phyloP scores from a whole-genome alignment of 2,888 invertebrate species.

The Lobophora halterata region DNA sequence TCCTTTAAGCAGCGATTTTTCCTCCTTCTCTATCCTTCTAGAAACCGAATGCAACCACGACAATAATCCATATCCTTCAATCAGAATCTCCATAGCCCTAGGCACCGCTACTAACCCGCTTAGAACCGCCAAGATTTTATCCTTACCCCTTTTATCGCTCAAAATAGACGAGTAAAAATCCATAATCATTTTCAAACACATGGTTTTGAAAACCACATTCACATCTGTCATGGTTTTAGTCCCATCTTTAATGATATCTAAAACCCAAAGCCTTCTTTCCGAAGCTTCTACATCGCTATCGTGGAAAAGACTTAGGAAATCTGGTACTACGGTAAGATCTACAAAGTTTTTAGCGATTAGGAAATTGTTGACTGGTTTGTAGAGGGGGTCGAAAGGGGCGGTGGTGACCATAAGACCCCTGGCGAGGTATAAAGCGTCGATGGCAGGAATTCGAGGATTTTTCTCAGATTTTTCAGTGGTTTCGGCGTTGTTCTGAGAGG shows the following conservation, averaged over 20 bases:
- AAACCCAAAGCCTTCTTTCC: constrained; percentile 87
- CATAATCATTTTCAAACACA: constrained; percentile 88
- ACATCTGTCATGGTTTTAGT: constrained; percentile 88
- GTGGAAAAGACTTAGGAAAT: constrained; percentile 91
- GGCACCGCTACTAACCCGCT: constrained; percentile 83
- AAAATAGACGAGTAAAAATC: constrained; percentile 84
- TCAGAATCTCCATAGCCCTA: constrained; percentile 83
- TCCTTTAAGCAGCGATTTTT: constrained; percentile 44
- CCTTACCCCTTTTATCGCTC: constrained; percentile 82
- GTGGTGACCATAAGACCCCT: constrained; percentile 85
- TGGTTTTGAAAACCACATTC: constrained; percentile 85
- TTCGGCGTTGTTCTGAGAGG: constrained; percentile 44
- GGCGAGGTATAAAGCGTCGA: constrained; percentile 86
- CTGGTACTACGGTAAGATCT: constrained; percentile 90
- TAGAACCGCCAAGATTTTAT: constrained; percentile 84
- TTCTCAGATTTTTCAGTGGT: constrained; percentile 32
- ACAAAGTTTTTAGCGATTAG: constrained; percentile 88
- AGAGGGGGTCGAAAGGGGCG: constrained; percentile 88
- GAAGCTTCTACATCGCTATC: constrained; percentile 86
- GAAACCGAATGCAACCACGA: constrained; percentile 82
- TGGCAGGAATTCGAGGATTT: constrained; percentile 78
- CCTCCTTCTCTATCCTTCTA: constrained; percentile 46
- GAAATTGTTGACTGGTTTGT: constrained; percentile 88
- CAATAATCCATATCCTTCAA: constrained; percentile 85
- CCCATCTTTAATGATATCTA: constrained; percentile 88